Percentiles rank a stretch among this genome's conserved stretches.
Evolutionary conservation across 2,888 invertebrate genomes (phyloP).

Genomic region (Alsophila aescularia): DNA sequence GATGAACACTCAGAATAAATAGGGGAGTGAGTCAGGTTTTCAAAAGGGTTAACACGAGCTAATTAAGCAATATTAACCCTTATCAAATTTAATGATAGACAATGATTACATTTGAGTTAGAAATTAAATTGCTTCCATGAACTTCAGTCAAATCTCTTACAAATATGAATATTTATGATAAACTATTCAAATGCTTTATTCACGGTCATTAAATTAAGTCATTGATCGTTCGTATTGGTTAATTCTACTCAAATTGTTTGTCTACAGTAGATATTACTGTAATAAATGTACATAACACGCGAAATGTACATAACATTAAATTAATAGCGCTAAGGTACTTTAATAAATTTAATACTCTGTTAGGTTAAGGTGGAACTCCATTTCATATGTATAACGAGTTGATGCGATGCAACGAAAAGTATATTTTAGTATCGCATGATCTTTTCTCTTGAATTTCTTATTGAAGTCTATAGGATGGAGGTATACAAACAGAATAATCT

Average conservation of each 20-base stretch:
- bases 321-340: background rate
- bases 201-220: background rate
- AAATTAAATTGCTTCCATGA: background rate
- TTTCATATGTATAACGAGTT: background rate
- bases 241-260: conserved; percentile 5
- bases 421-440: too few relatives aligned
- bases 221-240: background rate
- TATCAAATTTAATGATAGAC: too few relatives aligned
- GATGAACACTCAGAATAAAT: too few relatives aligned
- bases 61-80: too few relatives aligned
- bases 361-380: too few relatives aligned
- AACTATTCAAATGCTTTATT: background rate
- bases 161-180: background rate
- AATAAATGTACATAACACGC: conserved; percentile 1
- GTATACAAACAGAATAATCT: too few relatives aligned
- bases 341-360: background rate
- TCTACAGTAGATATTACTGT: background rate
- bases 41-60: too few relatives aligned
- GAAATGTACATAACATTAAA: background rate
- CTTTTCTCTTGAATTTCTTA: too few relatives aligned
- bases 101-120: too few relatives aligned
- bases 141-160: background rate
- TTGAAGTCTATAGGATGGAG: too few relatives aligned
- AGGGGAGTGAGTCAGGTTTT: too few relatives aligned
- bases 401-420: too few relatives aligned